Evolutionary conservation across 2,888 invertebrate species (phyloP).

Genomic region (Plagodis dolabraria): DNA sequence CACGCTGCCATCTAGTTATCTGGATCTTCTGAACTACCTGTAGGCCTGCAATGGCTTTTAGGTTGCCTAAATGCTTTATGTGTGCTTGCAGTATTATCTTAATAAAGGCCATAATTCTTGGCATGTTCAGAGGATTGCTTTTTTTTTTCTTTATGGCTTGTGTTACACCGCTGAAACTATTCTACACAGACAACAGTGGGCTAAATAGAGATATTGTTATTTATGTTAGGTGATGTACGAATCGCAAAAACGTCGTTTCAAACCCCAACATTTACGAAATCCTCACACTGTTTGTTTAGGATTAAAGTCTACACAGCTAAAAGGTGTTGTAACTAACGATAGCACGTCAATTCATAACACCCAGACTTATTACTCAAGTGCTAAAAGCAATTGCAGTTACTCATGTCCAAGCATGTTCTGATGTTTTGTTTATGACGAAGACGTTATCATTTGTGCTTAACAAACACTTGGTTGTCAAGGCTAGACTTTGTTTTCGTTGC

Average conservation of each 20-base stretch:
- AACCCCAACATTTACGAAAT: constrained; percentile 12
- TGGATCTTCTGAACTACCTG: no score
- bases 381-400: constrained; percentile 59
- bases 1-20: no score
- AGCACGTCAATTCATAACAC: constrained; percentile 38
- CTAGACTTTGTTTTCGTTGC: constrained; percentile 41
- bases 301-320: constrained; percentile 35
- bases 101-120: no score
- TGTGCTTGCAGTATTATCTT: no score
- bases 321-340: constrained; percentile 44
- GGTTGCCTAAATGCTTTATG: no score
- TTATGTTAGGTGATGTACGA: no score
- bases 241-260: constrained; percentile 1
- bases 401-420: constrained; percentile 41
- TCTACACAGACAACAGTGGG: no score
- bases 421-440: constrained; percentile 47
- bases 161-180: no score
- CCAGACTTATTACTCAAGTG: constrained; percentile 53
- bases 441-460: constrained; percentile 60
- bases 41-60: no score
- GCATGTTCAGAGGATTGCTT: no score
- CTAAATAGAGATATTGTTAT: no score
- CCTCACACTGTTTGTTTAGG: constrained; percentile 40
- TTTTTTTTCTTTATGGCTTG: no score
- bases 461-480: constrained; percentile 59